Evolutionary conservation across 2,113 vertebrate species (phyloP).

Genomic region (Sula dactylatra): DNA sequence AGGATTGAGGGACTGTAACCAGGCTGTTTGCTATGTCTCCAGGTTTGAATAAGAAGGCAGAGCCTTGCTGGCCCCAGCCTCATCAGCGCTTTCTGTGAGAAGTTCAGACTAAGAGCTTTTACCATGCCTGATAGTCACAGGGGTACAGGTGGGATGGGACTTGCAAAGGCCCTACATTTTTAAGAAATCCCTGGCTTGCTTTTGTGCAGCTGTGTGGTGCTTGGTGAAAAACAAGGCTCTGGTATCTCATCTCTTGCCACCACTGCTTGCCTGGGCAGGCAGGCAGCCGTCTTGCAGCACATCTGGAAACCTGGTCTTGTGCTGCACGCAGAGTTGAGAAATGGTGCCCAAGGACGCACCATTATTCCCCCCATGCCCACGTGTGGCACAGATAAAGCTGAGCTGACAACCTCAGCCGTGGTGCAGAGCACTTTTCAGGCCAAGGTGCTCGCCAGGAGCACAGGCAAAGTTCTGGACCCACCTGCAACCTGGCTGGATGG

Average conservation of each 20-base stretch:
- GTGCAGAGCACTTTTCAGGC: not conserved
- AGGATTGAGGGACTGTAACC: not conserved
- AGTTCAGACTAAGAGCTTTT: not conserved
- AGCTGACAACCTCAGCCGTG: not conserved
- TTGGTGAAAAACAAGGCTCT: not conserved
- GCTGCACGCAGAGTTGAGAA: not conserved
- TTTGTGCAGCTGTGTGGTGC: too few species aligned
- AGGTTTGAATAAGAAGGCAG: not conserved
- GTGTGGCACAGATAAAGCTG: not conserved
- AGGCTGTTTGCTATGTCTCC: not conserved
- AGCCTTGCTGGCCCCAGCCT: not conserved
- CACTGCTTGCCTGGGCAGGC: not conserved
- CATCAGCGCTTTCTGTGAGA: not conserved
- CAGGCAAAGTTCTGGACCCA: not conserved
- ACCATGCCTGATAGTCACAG: fast-evolving
- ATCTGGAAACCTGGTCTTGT: not conserved
- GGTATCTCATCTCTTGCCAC: not conserved
- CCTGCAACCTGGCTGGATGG: not conserved
- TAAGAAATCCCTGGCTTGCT: not conserved
- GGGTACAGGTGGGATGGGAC: not conserved
- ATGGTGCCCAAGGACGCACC: too few species aligned
- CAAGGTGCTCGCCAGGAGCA: not conserved
- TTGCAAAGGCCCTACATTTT: not conserved
- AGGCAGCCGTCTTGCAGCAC: not conserved
- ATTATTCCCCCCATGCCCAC: fast-evolving